These are phyloP conservation scores for Syndactyla subalaris DNA, from an alignment of 2,797 vertebrate genomes.

Conservation along the genomic window DNA sequence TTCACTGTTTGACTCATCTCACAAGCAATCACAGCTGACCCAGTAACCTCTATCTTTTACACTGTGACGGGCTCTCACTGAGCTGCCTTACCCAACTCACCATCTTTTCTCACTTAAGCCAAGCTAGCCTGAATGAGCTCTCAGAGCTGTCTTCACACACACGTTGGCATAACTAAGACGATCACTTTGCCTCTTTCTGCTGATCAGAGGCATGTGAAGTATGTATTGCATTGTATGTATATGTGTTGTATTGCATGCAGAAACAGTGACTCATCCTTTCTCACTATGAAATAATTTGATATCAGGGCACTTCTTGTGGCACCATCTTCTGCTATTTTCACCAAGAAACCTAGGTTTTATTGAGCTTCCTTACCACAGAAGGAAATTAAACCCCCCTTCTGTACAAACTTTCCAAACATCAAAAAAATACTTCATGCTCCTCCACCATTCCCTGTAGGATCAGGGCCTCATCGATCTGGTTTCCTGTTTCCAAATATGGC, in stretches of 20 bases:
- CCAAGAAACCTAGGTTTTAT: not conserved
- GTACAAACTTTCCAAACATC: not conserved
- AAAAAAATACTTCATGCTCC: not conserved
- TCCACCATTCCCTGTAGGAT: not conserved
- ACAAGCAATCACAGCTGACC: not conserved
- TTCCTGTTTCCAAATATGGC: not conserved
- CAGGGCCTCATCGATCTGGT: not conserved
- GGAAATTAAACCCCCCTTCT: not conserved
- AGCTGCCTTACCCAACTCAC: not conserved
- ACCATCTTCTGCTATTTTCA: not conserved
- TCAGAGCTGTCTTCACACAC: not conserved
- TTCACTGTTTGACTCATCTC: not conserved
- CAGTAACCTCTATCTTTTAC: not conserved
- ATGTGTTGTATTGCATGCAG: not conserved
- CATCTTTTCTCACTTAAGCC: not conserved
- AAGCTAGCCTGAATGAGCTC: not conserved
- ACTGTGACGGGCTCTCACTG: not conserved
- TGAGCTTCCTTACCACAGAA: not conserved
- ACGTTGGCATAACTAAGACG: not conserved
- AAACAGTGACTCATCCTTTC: not conserved
- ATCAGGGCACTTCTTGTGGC: accelerated
- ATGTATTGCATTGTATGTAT: too few species aligned
- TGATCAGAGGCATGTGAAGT: not conserved
- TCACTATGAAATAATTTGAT: not conserved
- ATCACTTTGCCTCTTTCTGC: not conserved